Percentiles rank a stretch among this genome's conserved stretches.
Conservation (phyloP, 1,140 invertebrate genomes). For the Trachelipus rathkii region DNA sequence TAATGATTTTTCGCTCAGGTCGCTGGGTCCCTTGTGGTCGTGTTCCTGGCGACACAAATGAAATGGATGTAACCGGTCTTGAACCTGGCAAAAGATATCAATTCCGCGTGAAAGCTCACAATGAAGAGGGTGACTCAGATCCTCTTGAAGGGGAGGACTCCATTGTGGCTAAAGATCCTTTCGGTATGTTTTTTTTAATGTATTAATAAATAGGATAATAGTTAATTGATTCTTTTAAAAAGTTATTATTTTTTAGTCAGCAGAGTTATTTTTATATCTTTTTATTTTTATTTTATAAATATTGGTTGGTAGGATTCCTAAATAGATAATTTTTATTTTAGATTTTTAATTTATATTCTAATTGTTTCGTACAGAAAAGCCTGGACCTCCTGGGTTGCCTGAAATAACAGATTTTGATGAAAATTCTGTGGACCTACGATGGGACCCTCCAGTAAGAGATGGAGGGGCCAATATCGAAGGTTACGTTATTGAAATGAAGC, state of each 20-base stretch:
- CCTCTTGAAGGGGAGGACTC: constrained; percentile 74
- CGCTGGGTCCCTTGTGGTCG: constrained; percentile 53
- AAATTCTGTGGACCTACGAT: constrained; percentile 86
- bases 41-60: constrained; percentile 79
- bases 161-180: constrained; percentile 92
- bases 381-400: constrained; percentile 82
- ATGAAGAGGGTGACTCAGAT: constrained; percentile 93
- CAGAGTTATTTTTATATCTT: too few species aligned
- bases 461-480: constrained; percentile 92
- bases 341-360: neutral
- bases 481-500: constrained; percentile 85
- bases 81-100: constrained; percentile 89
- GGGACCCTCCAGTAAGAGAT: constrained; percentile 91
- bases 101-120: constrained; percentile 89
- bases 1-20: constrained; percentile 27
- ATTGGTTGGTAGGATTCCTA: too few species aligned
- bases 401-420: constrained; percentile 91
- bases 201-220: too few species aligned
- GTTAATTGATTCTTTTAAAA: too few species aligned
- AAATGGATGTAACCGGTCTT: constrained; percentile 79
- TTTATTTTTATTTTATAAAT: too few species aligned
- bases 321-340: too few species aligned
- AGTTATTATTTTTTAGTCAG: too few species aligned
- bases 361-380: constrained; percentile 59
- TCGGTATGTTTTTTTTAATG: too few species aligned